Conservation (phyloP, 2,113 vertebrate genomes). For the Zosterops lateralis region DNA sequence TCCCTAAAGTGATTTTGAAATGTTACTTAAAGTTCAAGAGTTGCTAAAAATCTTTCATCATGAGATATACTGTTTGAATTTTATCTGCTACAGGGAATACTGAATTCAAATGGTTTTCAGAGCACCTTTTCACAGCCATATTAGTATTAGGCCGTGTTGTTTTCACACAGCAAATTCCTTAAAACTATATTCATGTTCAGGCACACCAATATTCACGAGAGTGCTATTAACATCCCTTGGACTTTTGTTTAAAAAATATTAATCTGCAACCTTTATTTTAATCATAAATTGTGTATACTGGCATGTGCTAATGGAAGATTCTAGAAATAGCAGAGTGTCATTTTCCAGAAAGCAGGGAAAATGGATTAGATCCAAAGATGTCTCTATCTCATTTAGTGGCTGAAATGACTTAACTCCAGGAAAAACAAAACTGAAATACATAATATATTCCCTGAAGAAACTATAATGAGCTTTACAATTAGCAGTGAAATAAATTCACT, state of each 20-base stretch:
- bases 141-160: not conserved
- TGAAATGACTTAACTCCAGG: not conserved
- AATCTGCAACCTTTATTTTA: not conserved
- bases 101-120: not conserved
- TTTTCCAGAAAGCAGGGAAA: not conserved
- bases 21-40: not conserved
- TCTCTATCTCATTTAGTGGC: not conserved
- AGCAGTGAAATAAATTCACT: not conserved
- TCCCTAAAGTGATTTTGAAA: not conserved
- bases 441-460: not conserved
- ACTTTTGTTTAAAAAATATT: not conserved
- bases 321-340: not conserved
- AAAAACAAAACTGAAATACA: not conserved
- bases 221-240: not conserved
- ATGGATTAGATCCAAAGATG: not conserved
- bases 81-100: not conserved
- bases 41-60: not conserved
- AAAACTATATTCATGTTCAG: not conserved
- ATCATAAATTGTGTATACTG: not conserved
- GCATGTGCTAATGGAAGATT: not conserved
- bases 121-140: not conserved
- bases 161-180: not conserved
- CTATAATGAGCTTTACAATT: not conserved
- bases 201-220: not conserved
- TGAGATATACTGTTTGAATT: not conserved